Evolutionary conservation across 2,797 vertebrate species (phyloP).

Genomic region (Amblyopsis hoosieri): DNA sequence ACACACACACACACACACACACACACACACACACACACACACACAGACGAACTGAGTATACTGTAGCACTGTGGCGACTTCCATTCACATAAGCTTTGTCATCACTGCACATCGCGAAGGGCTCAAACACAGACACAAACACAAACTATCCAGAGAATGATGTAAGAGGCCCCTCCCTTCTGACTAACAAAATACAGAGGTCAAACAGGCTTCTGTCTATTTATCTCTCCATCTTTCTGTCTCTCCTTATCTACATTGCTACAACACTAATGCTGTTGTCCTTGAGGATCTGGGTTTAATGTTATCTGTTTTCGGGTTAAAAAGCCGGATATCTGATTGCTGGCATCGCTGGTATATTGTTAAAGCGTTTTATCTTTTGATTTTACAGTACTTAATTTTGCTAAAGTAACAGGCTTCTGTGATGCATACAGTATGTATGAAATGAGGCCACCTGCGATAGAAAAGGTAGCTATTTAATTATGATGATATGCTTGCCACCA

Average conservation of each 20-base stretch:
- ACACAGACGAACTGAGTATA: constrained; percentile 20
- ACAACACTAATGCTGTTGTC: constrained; percentile 25
- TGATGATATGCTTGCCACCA: too few species aligned
- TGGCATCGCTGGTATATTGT: too few species aligned
- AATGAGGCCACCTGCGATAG: too few species aligned
- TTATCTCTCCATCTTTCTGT: constrained; percentile 7
- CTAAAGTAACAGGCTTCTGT: too few species aligned
- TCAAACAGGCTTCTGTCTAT: constrained; percentile 39
- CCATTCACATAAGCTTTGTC: constrained; percentile 50
- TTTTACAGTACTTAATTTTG: too few species aligned
- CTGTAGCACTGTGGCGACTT: constrained; percentile 36
- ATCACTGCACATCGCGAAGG: constrained; percentile 37
- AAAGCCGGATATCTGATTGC: neutral
- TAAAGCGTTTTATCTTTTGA: too few species aligned
- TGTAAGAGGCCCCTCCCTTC: constrained; percentile 24
- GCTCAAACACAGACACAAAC: constrained; percentile 15
- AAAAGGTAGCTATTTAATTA: too few species aligned
- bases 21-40: constrained; percentile 18
- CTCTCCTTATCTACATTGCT: constrained; percentile 19
- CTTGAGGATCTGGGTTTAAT: constrained; percentile 23
- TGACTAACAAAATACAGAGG: constrained; percentile 29
- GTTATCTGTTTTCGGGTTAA: constrained; percentile 2
- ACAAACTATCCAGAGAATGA: constrained; percentile 51
- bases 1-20: constrained; percentile 20
- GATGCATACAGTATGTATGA: too few species aligned